Percentiles rank a stretch among this genome's conserved stretches.
Evolutionary conservation across 2,797 vertebrate species (phyloP).

Genomic region (Chiropotes sagulatus): DNA sequence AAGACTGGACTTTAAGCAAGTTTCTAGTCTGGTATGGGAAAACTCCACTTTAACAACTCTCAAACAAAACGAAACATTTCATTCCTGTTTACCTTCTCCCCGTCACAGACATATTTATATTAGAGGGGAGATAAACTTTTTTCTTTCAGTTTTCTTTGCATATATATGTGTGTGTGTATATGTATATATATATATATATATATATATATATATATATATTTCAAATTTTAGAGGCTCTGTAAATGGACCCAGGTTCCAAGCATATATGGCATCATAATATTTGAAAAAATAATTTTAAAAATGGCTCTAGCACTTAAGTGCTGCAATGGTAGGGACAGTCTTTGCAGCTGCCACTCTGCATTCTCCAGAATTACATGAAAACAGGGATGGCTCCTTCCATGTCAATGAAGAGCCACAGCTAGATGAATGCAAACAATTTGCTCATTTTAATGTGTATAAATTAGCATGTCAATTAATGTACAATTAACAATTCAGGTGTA

Average conservation of each 20-base stretch:
- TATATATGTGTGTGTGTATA: no score
- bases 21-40: background rate
- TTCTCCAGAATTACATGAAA: background rate
- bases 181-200: no score
- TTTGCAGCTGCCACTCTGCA: background rate
- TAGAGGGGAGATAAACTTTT: background rate
- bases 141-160: background rate
- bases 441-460: background rate
- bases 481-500: background rate
- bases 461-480: background rate
- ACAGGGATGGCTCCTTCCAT: background rate
- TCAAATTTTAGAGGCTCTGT: background rate
- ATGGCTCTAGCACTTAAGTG: background rate
- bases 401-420: background rate
- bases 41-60: background rate
- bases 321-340: background rate
- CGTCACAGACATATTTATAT: background rate
- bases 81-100: background rate
- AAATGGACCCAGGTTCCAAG: background rate
- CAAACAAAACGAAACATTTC: background rate
- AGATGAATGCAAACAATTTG: background rate
- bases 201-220: no score
- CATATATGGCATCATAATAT: background rate
- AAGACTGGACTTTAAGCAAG: background rate
- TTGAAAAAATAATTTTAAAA: background rate